Evolutionary conservation across 2,888 invertebrate species (phyloP).

Genomic region (Standfussiana lucernea): DNA sequence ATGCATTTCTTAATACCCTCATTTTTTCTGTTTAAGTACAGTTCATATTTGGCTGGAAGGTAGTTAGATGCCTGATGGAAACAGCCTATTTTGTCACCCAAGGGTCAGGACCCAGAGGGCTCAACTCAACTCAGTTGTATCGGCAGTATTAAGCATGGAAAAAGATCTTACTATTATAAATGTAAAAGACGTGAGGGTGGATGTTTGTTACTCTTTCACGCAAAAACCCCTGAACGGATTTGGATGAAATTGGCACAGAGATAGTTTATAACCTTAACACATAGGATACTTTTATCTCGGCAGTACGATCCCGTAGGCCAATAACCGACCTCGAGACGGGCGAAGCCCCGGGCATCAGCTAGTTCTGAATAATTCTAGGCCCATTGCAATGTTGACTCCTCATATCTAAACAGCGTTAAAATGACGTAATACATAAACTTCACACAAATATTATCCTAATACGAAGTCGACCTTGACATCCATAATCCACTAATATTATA

Average conservation of each 20-base stretch:
- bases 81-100: not conserved
- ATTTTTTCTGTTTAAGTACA: not conserved
- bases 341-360: not conserved
- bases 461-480: slow-evolving; percentile 41
- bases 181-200: not conserved
- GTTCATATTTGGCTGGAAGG: not conserved
- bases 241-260: not conserved
- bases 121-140: not conserved
- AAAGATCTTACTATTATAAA: not conserved
- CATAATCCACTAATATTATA: slow-evolving; percentile 40
- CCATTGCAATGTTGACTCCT: slow-evolving; percentile 32
- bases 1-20: not conserved
- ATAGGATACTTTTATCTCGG: not conserved
- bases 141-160: not conserved
- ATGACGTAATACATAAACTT: slow-evolving; percentile 47
- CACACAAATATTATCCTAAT: slow-evolving; percentile 40
- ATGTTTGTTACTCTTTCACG: not conserved
- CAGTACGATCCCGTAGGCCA: not conserved
- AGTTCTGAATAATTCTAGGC: too few species aligned
- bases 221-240: not conserved
- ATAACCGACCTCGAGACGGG: not conserved
- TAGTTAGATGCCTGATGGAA: not conserved
- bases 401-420: slow-evolving; percentile 24
- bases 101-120: not conserved
- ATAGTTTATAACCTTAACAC: not conserved